phyloP scores from a whole-genome alignment of 2,888 invertebrate genomes.

The Neocrepidodera transversa region DNA sequence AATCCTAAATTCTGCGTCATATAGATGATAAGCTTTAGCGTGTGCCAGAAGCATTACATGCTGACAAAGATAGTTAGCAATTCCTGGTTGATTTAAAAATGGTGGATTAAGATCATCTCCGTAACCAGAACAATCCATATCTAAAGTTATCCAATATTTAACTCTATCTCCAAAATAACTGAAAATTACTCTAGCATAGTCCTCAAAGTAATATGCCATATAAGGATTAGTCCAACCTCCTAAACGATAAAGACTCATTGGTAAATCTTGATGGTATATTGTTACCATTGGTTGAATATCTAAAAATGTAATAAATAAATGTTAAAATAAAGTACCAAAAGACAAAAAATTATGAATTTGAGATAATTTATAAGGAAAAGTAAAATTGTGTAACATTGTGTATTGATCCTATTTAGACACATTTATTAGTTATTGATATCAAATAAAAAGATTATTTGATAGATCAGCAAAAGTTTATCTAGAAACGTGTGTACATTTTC shows the following conservation, averaged over 20 bases:
- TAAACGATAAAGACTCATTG: constrained; percentile 58
- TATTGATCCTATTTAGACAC: no score
- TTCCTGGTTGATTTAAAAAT: constrained; percentile 65
- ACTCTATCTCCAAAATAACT: constrained; percentile 66
- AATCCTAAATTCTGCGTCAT: constrained; percentile 66
- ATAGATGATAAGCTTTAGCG: constrained; percentile 70
- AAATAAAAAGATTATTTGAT: no score
- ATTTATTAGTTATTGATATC: no score
- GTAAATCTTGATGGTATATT: constrained; percentile 64
- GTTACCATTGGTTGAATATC: constrained; percentile 68
- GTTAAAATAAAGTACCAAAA: no score
- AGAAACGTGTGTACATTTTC: neutral
- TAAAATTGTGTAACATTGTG: no score
- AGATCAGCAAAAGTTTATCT: neutral
- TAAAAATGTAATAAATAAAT: no score
- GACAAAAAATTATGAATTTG: no score
- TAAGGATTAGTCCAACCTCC: constrained; percentile 72
- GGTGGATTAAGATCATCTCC: constrained; percentile 64
- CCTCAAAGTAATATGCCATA: constrained; percentile 67
- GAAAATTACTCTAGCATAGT: constrained; percentile 66
- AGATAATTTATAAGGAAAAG: no score
- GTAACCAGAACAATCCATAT: constrained; percentile 67
- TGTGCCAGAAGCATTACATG: constrained; percentile 74
- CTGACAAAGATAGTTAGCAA: constrained; percentile 69
- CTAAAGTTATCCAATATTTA: constrained; percentile 73